phyloP scores from a whole-genome alignment of 2,113 vertebrate species.

The Eclectus roratus region DNA sequence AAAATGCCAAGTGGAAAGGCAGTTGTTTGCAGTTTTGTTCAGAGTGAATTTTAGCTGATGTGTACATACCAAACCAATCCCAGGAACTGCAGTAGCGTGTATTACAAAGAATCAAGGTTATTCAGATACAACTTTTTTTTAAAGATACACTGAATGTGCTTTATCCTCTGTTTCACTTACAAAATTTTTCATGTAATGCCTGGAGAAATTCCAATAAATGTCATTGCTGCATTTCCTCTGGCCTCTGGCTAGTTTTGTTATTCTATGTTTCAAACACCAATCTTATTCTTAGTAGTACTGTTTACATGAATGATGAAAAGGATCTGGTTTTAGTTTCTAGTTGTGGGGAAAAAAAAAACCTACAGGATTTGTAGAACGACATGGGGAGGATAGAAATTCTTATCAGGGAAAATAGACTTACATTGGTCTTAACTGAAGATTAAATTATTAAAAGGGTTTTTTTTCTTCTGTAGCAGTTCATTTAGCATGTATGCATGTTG shows the following conservation, averaged over 20 bases:
- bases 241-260: slow-evolving; percentile 26
- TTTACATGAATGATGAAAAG: background rate
- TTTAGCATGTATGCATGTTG: background rate
- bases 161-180: slow-evolving; percentile 51
- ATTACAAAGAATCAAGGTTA: slow-evolving; percentile 29
- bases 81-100: slow-evolving; percentile 22
- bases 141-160: slow-evolving; percentile 39
- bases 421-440: background rate
- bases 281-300: background rate
- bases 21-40: slow-evolving; percentile 11
- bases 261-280: background rate
- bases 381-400: background rate
- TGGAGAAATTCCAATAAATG: slow-evolving; percentile 77
- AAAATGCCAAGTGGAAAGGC: slow-evolving; percentile 25
- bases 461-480: background rate
- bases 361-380: background rate
- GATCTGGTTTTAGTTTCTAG: background rate
- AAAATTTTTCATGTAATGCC: slow-evolving; percentile 60
- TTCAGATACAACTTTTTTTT: slow-evolving; percentile 24
- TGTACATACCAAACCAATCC: slow-evolving; percentile 1
- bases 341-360: background rate
- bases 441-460: background rate
- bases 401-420: background rate
- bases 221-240: slow-evolving; percentile 62
- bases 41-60: slow-evolving; percentile 33